A percentile compares a stretch with the other conserved stretches of the same genome.
Evolutionary conservation across 2,797 vertebrate species (phyloP).

Genomic region (Pantherophis vulpinus): DNA sequence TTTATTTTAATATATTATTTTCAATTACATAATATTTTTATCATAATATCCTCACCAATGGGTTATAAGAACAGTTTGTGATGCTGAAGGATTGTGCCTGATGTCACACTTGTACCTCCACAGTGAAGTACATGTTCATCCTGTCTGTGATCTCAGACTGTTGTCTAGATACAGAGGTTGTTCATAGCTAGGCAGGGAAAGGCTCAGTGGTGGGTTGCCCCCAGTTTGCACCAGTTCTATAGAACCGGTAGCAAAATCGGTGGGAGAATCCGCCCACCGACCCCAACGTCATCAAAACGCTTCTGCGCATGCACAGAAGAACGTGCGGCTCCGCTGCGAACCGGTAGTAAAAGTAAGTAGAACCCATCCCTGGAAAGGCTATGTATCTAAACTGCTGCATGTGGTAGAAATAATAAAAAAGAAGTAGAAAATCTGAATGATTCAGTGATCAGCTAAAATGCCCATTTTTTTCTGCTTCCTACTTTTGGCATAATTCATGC

Average conservation of each 20-base stretch:
- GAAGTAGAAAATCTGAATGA: not conserved
- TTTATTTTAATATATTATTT: not conserved
- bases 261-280: too few species aligned
- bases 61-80: not conserved
- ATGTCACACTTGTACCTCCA: not conserved
- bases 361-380: not conserved
- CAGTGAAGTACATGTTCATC: not conserved
- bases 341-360: too few species aligned
- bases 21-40: not conserved
- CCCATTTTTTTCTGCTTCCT: not conserved
- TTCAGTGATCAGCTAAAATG: not conserved
- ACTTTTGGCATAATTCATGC: not conserved
- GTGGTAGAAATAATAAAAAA: not conserved
- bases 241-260: too few species aligned
- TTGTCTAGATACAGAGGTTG: not conserved
- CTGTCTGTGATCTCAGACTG: not conserved
- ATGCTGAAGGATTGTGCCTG: not conserved
- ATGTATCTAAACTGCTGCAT: not conserved
- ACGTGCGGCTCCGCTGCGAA: too few species aligned
- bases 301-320: too few species aligned
- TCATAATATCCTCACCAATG: not conserved
- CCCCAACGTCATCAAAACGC: too few species aligned
- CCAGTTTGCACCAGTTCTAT: too few species aligned
- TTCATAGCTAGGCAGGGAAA: not conserved
- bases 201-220: too few species aligned